Conservation (phyloP, 1,140 invertebrate species). For the Diachasma alloeum region DNA sequence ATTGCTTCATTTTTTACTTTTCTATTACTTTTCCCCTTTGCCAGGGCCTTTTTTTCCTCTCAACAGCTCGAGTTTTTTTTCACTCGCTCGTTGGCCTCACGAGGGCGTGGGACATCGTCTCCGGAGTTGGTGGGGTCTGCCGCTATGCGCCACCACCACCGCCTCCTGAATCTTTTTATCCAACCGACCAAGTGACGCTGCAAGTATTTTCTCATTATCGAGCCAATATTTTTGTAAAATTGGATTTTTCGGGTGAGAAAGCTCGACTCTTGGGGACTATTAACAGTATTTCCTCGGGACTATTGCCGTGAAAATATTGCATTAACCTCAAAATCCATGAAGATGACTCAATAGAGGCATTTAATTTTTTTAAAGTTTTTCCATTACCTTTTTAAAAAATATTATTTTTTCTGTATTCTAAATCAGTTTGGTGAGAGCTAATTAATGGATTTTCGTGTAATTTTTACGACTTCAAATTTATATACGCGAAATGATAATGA, state of each 20-base stretch:
- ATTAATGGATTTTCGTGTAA: too few species aligned
- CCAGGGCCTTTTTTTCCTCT: background rate
- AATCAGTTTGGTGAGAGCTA: too few species aligned
- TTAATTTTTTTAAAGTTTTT: too few species aligned
- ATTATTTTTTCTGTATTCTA: too few species aligned
- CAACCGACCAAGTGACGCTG: conserved; percentile 37
- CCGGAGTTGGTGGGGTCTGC: background rate
- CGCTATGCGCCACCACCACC: background rate
- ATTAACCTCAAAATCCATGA: too few species aligned
- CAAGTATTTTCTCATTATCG: conserved; percentile 46
- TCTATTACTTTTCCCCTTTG: background rate
- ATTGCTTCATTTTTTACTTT: background rate
- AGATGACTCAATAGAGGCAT: too few species aligned
- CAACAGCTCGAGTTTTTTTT: background rate
- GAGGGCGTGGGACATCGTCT: conserved; percentile 10
- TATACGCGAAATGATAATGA: too few species aligned
- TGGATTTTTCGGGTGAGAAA: conserved; percentile 41
- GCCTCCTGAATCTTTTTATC: background rate
- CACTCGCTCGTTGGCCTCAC: background rate
- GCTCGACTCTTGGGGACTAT: background rate
- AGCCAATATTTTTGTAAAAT: conserved; percentile 51
- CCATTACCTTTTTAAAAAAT: too few species aligned
- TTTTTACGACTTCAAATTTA: too few species aligned
- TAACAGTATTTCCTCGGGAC: too few species aligned
- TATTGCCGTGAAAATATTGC: too few species aligned